phyloP scores from a whole-genome alignment of 1,140 invertebrate genomes.

The Drosophila trapezifrons region DNA sequence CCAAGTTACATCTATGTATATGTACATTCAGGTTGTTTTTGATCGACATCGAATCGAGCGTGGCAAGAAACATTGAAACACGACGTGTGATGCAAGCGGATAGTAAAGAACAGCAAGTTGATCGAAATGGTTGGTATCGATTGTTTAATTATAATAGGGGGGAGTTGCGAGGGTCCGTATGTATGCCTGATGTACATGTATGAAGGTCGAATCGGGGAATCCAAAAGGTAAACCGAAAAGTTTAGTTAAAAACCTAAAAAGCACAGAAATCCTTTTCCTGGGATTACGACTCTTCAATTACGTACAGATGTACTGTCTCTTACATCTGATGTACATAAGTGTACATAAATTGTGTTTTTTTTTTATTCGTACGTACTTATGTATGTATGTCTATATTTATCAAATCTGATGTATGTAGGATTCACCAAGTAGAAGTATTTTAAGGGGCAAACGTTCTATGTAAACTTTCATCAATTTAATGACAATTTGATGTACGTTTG shows the following conservation, averaged over 20 bases:
- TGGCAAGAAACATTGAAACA: slow-evolving; percentile 41
- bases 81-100: slow-evolving; percentile 36
- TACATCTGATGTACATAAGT: neutral
- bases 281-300: no score
- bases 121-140: slow-evolving; percentile 23
- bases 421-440: neutral
- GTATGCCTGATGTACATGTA: neutral
- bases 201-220: neutral
- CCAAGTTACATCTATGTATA: slow-evolving; percentile 29
- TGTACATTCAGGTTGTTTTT: slow-evolving; percentile 36
- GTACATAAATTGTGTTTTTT: no score
- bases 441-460: neutral
- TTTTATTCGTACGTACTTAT: no score
- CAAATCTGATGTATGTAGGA: neutral
- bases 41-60: slow-evolving; percentile 23
- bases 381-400: no score
- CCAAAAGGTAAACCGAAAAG: neutral
- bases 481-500: neutral
- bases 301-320: neutral
- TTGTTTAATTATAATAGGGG: slow-evolving; percentile 1
- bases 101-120: slow-evolving; percentile 35
- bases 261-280: neutral
- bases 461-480: neutral
- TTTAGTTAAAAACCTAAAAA: no score
- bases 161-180: slow-evolving; percentile 10